Evolutionary conservation across 2,888 invertebrate genomes (phyloP).

Genomic region (Drosophila paracracens): DNA sequence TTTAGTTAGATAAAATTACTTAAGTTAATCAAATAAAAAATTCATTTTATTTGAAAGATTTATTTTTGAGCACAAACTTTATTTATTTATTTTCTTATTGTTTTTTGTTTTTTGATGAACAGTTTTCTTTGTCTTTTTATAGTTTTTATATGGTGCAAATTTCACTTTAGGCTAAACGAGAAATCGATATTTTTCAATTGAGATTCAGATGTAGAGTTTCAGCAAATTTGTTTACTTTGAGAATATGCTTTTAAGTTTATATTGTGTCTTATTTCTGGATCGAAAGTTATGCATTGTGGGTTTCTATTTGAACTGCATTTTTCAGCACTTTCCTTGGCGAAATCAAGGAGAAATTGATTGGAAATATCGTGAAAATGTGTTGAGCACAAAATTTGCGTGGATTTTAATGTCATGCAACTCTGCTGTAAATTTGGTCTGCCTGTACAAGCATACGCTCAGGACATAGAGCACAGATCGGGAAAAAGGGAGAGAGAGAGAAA

Average conservation of each 20-base stretch:
- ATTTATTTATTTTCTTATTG: neutral
- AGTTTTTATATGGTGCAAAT: neutral
- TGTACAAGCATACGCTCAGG: constrained; percentile 21
- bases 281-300: neutral
- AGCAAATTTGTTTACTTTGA: neutral
- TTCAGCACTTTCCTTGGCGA: constrained; percentile 6
- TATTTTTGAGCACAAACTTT: neutral
- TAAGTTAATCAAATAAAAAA: neutral
- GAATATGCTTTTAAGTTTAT: neutral
- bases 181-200: neutral
- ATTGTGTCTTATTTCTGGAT: neutral
- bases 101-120: neutral
- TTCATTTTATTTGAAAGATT: neutral
- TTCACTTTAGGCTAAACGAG: neutral
- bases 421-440: constrained; percentile 54
- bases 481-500: neutral
- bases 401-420: constrained; percentile 58
- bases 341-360: constrained; percentile 22
- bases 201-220: neutral
- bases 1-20: neutral
- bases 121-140: neutral
- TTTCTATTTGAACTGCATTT: neutral
- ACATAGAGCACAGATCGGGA: constrained; percentile 3
- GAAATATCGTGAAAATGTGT: neutral
- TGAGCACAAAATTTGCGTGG: constrained; percentile 14